phyloP scores from a whole-genome alignment of 2,797 vertebrate genomes.

The Pseudochromis fuscus region DNA sequence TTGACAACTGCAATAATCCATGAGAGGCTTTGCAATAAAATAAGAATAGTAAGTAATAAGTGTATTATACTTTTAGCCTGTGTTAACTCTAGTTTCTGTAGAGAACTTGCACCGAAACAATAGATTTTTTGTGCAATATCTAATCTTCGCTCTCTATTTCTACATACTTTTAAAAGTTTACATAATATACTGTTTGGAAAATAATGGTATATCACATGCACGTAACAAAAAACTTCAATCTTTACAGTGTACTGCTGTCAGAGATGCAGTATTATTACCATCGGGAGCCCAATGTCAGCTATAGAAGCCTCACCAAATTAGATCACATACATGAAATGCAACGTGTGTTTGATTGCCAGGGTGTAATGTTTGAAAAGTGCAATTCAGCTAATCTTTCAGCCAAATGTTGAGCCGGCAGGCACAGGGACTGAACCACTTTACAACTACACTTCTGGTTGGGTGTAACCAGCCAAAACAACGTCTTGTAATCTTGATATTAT shows the following conservation, averaged over 20 bases:
- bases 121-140: not conserved
- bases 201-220: constrained; percentile 21
- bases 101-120: not conserved
- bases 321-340: constrained; percentile 7
- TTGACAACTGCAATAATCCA: not conserved
- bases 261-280: constrained; percentile 33
- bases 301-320: constrained; percentile 30
- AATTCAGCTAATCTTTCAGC: constrained; percentile 4
- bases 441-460: constrained; percentile 23
- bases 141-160: not conserved
- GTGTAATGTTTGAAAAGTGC: no score
- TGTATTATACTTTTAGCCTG: not conserved
- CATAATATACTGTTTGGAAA: not conserved
- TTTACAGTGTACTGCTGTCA: constrained; percentile 28
- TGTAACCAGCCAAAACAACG: constrained; percentile 44
- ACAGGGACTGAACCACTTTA: constrained; percentile 11
- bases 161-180: not conserved
- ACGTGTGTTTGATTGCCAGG: no score
- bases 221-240: not conserved
- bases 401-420: no score
- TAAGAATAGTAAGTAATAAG: no score
- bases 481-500: constrained; percentile 48
- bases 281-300: constrained; percentile 17
- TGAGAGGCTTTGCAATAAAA: not conserved
- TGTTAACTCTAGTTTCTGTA: not conserved